Conservation (phyloP, 2,888 invertebrate genomes). For the Stenodema calcarata region DNA sequence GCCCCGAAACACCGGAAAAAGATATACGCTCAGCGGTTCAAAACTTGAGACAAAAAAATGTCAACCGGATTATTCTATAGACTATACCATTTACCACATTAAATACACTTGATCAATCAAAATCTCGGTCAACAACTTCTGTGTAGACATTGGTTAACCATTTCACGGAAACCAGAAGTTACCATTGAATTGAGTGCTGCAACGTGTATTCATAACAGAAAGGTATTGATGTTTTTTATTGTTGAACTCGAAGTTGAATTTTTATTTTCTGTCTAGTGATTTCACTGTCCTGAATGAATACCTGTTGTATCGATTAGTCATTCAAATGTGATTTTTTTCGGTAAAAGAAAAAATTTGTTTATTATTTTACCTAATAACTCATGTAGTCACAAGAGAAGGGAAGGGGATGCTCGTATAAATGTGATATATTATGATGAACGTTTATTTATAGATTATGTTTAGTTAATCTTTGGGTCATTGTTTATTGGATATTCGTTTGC, state of each 20-base stretch:
- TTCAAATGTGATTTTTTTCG: neutral
- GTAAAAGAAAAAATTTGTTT: neutral
- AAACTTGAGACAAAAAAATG: conserved; percentile 17
- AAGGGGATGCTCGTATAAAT: neutral
- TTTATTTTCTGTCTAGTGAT: neutral
- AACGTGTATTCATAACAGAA: neutral
- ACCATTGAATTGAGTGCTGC: neutral
- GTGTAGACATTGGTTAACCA: neutral
- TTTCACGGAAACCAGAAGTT: neutral
- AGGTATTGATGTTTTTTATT: neutral
- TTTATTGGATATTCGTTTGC: neutral
- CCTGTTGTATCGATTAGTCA: neutral
- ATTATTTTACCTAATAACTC: neutral
- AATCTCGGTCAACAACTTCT: neutral
- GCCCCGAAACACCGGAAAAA: conserved; percentile 62
- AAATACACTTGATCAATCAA: neutral
- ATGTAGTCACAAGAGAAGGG: neutral
- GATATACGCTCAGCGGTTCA: conserved; percentile 60
- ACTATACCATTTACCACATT: conserved; percentile 27
- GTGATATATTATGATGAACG: neutral
- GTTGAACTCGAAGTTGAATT: neutral
- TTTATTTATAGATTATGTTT: neutral
- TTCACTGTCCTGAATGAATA: neutral
- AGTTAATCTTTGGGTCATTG: neutral
- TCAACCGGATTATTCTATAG: too few species aligned